Conservation (phyloP, 2,797 vertebrate species). For the Eospalax fontanierii region DNA sequence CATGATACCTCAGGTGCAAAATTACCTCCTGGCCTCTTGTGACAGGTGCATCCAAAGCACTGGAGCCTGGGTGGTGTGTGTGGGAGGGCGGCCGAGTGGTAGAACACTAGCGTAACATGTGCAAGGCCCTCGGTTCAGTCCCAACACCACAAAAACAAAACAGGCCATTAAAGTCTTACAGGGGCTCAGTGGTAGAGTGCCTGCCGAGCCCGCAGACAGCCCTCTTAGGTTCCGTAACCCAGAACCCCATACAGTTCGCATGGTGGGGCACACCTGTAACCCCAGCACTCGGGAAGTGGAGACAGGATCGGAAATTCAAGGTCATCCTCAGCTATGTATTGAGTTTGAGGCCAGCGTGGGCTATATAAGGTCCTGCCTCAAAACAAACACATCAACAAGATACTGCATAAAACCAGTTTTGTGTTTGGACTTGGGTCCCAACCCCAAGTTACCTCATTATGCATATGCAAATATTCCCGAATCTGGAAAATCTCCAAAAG, state of each 20-base stretch:
- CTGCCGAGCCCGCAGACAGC: not conserved
- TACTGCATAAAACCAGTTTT: not conserved
- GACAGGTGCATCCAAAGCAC: not conserved
- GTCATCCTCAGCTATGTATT: not conserved
- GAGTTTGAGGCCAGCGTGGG: not conserved
- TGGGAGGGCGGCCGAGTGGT: rapidly evolving
- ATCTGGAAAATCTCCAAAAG: not conserved
- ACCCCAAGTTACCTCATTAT: not conserved
- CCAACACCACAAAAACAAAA: not conserved
- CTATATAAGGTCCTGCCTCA: not conserved
- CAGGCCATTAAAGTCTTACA: not conserved
- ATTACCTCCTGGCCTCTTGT: not conserved
- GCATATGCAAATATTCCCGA: not conserved
- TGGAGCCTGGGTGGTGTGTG: too few species aligned
- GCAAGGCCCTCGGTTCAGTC: not conserved
- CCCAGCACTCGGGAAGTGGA: not conserved
- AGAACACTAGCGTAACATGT: not conserved
- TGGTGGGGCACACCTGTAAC: not conserved
- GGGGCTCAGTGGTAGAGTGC: not conserved
- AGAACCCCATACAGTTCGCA: not conserved
- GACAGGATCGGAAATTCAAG: not conserved
- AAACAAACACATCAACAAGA: not conserved
- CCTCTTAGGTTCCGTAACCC: not conserved
- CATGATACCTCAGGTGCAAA: not conserved
- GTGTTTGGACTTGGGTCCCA: not conserved